Evolutionary conservation across 2,113 vertebrate species (phyloP).

Genomic region (Trogon melanurus): DNA sequence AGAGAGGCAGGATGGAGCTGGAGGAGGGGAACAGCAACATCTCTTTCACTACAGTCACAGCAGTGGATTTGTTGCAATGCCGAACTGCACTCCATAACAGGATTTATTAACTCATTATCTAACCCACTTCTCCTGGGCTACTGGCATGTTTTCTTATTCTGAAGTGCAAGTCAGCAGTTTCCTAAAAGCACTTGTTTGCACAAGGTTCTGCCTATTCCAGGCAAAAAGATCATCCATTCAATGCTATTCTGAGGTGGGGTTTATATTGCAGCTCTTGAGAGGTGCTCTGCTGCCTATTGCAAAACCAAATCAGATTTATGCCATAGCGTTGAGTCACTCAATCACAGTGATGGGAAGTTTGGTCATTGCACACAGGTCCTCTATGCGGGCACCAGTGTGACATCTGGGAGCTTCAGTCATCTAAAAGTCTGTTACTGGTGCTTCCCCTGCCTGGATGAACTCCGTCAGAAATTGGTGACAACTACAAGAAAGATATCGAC

Average conservation of each 20-base stretch:
- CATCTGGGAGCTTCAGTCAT: not conserved
- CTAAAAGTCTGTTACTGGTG: not conserved
- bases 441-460: not conserved
- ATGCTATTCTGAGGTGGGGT: not conserved
- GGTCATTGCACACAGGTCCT: accelerated
- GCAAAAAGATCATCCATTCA: not conserved
- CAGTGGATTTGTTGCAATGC: not conserved
- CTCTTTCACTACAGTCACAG: not conserved
- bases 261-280: not conserved
- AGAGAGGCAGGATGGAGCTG: not conserved
- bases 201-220: not conserved
- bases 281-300: accelerated
- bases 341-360: not conserved
- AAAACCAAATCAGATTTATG: not conserved
- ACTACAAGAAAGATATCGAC: no score
- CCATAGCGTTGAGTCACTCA: not conserved
- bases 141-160: not conserved
- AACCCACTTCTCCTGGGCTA: not conserved
- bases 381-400: not conserved
- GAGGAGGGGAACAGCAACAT: not conserved
- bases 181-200: not conserved
- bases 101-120: not conserved
- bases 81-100: not conserved
- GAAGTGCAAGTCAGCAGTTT: not conserved
- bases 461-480: not conserved